Evolutionary conservation across 2,888 invertebrate genomes (phyloP), one percentile per base, ranked within the genome.

Genomic region (Acanthacorydalis orientalis): DNA sequence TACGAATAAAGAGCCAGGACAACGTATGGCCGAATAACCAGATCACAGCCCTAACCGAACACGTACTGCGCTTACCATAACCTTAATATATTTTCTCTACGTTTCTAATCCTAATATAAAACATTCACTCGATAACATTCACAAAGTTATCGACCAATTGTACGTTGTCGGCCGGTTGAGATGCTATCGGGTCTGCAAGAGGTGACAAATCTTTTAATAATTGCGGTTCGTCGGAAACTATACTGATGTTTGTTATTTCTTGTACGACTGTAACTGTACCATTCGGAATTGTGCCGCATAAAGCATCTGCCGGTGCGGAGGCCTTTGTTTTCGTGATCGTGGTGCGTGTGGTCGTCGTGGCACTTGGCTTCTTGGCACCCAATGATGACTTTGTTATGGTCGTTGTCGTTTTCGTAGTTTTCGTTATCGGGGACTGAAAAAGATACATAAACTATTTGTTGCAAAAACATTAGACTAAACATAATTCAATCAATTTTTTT

Each of bases 141-240:
- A 23, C 23, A 6, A 23, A 23, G 6, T 23, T 23, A 23, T 23
- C 23, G 23, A 23, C 23, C 37, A 37, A 3, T 12, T 7, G 1
- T 9, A 14, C 37, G 14, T 37, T 37, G 37, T 37, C 37, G 37
- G 14, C 14, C 7, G 31, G 45, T 35, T 35, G 35, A 45, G 45
- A 15, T 45, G 45, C 45, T 35, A 37, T 37, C 15, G 45, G 45
- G 14, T 43, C 43, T 31, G 62, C 60, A 45, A 65, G 44, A 9
- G 66, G 67, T 8, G 65, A 66, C 51, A 61, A 59, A 55, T 67
- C 66, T 54, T 65, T 67, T 31, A 63, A 46, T 34, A 61, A 52
- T 35, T 56, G 55, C 33, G 56, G 53, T 43, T 59, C 59, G 32
- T 54, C 50, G 10, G 48, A 44, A n/a, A 46, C 40, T 7, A 46